Base-by-base conservation (phyloP, 2,888 invertebrate genomes). In the Glyphotaelius pellucidus region DNA sequence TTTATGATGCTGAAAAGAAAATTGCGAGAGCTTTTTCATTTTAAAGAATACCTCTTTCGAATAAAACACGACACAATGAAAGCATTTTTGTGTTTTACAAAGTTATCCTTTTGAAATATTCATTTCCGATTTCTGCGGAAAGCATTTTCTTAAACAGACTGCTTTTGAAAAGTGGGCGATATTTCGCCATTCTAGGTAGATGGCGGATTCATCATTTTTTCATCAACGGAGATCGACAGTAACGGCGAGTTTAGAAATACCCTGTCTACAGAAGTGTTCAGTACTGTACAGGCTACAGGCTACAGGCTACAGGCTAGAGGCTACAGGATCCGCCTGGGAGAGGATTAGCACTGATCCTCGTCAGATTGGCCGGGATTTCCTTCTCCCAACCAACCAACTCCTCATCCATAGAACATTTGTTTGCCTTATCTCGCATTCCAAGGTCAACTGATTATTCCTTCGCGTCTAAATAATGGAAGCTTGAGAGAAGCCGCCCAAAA, bases 181-280 rank as follows among this genome's bases (percentile, higher is more conserved):
- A 15, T 86, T 47, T n/a, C 86, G 7, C 31, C 1, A 9, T 35
- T 89, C 35, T 35, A 38, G 35, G 19, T 35, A 25, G 25, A 7
- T 35, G 14, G 42, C 11, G 30, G n/a, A 38, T 86, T 87, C 87
- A 67, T 90, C 32, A 52, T 83, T 90, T 83, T 90, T 83, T 52
- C 90, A 90, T 83, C 32, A 90, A 30, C 47, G 31, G 47, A 90
- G 90, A 90, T 90, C 90, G 83, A 90, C 90, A 90, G 89, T 11
- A 79, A 52, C 52, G 25, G 81, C n/a, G 35, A 38, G 14, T 38
- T 14, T 11, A 42, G 85, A 86, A 86, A 86, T 47, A 86, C 42
- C 47, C 30, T 35, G 83, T 83, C 83, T 42, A 38, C 42, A 52
- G 87, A 31, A 38, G 85, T 38, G 12, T 42, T 12, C 12, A 42